These are phyloP conservation scores for Tethea ocularis DNA, from an alignment of 2,888 invertebrate species.

Conservation along the genomic window DNA sequence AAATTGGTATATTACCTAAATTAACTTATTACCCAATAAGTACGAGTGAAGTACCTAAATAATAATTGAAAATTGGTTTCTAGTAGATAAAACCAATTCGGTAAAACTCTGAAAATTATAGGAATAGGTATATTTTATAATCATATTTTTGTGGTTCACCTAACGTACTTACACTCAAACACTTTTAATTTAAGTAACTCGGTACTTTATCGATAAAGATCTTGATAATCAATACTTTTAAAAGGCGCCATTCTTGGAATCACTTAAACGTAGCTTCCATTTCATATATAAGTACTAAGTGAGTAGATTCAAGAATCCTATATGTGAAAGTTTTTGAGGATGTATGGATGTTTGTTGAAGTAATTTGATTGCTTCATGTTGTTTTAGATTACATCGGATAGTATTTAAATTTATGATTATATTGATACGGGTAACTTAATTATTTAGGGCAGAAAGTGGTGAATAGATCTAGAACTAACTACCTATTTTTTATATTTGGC, in stretches of 20 bases:
- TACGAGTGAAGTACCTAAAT: background rate
- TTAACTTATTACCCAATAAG: background rate
- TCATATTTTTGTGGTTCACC: background rate
- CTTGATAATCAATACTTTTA: background rate
- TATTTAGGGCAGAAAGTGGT: background rate
- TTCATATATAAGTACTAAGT: background rate
- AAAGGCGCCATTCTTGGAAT: background rate
- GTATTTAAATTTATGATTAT: background rate
- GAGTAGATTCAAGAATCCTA: background rate
- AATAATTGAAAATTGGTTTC: no score
- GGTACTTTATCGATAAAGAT: background rate
- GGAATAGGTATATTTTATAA: background rate
- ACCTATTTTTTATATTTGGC: no score
- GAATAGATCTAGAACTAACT: no score
- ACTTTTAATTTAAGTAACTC: background rate
- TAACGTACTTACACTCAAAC: background rate
- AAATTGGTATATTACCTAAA: background rate
- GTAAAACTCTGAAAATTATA: no score
- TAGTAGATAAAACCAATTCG: no score
- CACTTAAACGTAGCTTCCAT: background rate
- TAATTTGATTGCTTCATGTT: background rate
- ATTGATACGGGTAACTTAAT: background rate
- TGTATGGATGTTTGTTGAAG: no score
- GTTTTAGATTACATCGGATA: slow-evolving; percentile 1
- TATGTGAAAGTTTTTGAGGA: no score